Evolutionary conservation across 1,140 invertebrate species (phyloP), one percentile per base, ranked within the genome.

Genomic region (Pseudomyrmex sp.): DNA sequence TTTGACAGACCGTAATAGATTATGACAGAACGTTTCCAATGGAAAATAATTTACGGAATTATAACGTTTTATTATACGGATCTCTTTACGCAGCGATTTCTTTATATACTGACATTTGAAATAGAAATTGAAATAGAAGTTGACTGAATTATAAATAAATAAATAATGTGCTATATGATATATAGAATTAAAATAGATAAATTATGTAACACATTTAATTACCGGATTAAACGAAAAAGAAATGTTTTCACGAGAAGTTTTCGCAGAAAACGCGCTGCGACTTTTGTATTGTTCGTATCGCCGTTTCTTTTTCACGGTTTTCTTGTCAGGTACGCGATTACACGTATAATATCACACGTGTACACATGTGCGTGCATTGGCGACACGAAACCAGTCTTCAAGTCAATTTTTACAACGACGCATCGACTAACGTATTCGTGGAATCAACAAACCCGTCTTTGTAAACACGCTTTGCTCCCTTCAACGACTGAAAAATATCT

Each of bases 341-440:
- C 84, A 88, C 54, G 72, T 88, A 76, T 70, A 23, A 23, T 48
- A 58, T 58, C 63, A 58, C 86, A 79, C 73, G 79, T 85, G 44
- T 46, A 50, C 54, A 84, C 48, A 84, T 50, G 68, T 89, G 86
- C 89, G 73, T 91, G 84, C 88, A 80, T 82, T 56, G 83, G 85
- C 83, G 82, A 88, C 89, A 89, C 88, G 86, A 92, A 91, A 92
- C 91, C 91, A 91, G 91, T 92, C 88, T 73, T 85, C 69, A 12
- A 65, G 69, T 80, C 77, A 82, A 89, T 92, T 91, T 91, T 90
- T 90, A 85, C 85, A 69, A 74, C 79, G 77, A 89, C 89, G 88
- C 91, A 92, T 87, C 87, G 77, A 89, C 69, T 75, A 83, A 52
- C 85, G 85, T 91, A 82, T 91, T 91, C 90, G 66, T 84, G 79